Evolutionary conservation across 2,797 vertebrate species (phyloP), one percentile per base, ranked within the genome.

Genomic region (Stomatorhinus walkeri): DNA sequence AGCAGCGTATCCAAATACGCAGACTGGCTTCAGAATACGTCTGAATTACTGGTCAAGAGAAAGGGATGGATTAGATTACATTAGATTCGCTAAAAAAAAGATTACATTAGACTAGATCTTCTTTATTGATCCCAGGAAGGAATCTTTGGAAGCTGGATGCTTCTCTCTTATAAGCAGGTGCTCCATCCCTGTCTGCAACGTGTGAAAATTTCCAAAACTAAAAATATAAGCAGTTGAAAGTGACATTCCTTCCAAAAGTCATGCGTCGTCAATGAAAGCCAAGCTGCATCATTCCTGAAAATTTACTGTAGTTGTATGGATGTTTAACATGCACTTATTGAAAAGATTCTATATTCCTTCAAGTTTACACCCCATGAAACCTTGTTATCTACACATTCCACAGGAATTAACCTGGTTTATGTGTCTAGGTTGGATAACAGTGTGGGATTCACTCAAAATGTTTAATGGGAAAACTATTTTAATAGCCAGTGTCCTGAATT

Each of bases 301-400:
- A 46, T 46, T 22, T 81, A 43, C 43, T 19, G 40, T 16, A 81
- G 24, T 81, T 40, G 4, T 19, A 43, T 81, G 76, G 40, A 46
- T 43, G 14, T n/a, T 8, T 43, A 46, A 7, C 0, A 0, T 81
- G 32, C 7, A n/a, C 76, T 81, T 46, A 81, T 9, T 46, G 16
- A 81, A 46, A 40, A 8, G 0, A 32, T 46, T 16, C 76, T 81
- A 6, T 46, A 81, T 81, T 14, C 28, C 76, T 81, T 81, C 36
- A 6, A 2, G 76, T 46, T 81, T 46, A 81, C 76, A 81, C 40
- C 46, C 40, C 76, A 81, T 81, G 14, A 19, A 81, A 40, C 19
- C 76, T 81, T 36, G 14, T 81, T 81, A 81, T 32, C 76, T 81
- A 81, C 76, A 81, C 76, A 81, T 81, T 40, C 76, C 76, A 46